phyloP scores from a whole-genome alignment of 2,797 vertebrate genomes.

The Myripristis jacobus region DNA sequence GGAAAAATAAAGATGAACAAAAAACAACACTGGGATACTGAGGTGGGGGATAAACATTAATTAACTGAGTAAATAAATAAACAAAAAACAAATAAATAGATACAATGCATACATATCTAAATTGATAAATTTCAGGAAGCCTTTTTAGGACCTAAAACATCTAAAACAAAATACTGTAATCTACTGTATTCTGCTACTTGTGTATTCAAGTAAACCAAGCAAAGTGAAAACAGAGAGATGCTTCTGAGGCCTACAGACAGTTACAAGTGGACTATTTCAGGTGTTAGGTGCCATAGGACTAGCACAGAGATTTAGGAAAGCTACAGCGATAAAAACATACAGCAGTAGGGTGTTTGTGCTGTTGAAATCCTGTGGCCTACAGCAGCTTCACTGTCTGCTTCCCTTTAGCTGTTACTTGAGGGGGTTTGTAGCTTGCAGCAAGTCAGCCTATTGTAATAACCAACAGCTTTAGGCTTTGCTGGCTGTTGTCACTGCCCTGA shows the following conservation, averaged over 20 bases:
- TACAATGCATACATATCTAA: too few species aligned
- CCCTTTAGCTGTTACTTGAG: constrained; percentile 77
- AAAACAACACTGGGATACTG: too few species aligned
- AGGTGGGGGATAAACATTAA: too few species aligned
- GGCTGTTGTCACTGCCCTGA: constrained; percentile 64
- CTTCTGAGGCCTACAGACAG: constrained; percentile 5
- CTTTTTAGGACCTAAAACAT: not conserved
- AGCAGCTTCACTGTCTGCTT: constrained; percentile 72
- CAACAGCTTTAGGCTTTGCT: constrained; percentile 79
- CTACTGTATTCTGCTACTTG: too few species aligned
- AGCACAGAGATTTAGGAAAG: constrained; percentile 43
- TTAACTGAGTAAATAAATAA: too few species aligned
- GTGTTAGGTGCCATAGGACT: constrained; percentile 45
- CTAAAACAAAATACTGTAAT: not conserved
- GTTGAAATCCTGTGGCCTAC: constrained; percentile 70
- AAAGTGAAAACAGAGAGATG: constrained; percentile 4
- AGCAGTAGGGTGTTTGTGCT: constrained; percentile 66
- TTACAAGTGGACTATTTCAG: constrained; percentile 36
- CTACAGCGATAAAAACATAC: constrained; percentile 50
- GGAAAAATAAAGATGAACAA: too few species aligned
- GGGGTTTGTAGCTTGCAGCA: constrained; percentile 77
- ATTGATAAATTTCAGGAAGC: too few species aligned
- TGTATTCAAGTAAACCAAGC: not conserved
- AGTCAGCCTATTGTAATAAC: constrained; percentile 77
- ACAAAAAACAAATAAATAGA: too few species aligned